Evolutionary conservation across 2,113 vertebrate genomes (phyloP).

Genomic region (Ptilonorhynchus violaceus): DNA sequence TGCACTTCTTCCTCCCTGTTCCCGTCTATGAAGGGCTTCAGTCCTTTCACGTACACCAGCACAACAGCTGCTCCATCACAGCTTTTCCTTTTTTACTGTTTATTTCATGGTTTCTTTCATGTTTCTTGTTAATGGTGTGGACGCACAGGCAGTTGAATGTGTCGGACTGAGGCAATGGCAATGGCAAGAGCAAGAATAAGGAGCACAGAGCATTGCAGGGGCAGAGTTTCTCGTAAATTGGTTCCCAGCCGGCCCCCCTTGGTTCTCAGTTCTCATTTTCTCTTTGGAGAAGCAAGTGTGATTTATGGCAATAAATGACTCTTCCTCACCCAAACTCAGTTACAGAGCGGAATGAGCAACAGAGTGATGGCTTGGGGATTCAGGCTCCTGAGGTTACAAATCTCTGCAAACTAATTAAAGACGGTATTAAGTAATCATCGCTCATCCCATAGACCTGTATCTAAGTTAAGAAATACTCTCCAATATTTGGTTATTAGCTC

Average conservation of each 20-base stretch:
- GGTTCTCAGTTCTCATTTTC: neutral
- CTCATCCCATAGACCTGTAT: neutral
- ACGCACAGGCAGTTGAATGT: neutral
- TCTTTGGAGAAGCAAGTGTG: neutral
- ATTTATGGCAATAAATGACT: neutral
- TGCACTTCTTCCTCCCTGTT: neutral
- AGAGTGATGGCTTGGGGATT: neutral
- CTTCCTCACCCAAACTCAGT: neutral
- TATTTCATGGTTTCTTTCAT: neutral
- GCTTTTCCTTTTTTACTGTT: neutral
- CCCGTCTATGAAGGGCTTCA: neutral
- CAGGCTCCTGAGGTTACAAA: neutral
- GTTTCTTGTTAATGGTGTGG: neutral
- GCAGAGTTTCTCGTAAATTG: neutral
- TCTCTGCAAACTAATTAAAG: neutral
- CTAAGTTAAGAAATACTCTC: neutral
- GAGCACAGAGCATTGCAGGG: neutral
- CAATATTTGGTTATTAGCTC: neutral
- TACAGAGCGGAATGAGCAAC: rapidly evolving
- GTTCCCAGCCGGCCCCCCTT: neutral
- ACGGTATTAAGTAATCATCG: neutral
- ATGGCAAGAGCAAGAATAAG: neutral
- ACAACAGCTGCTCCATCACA: neutral
- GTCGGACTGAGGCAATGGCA: neutral
- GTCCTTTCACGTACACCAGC: neutral